Evolutionary conservation across 2,797 vertebrate species (phyloP).

Genomic region (Pseudochaenichthys georgianus): DNA sequence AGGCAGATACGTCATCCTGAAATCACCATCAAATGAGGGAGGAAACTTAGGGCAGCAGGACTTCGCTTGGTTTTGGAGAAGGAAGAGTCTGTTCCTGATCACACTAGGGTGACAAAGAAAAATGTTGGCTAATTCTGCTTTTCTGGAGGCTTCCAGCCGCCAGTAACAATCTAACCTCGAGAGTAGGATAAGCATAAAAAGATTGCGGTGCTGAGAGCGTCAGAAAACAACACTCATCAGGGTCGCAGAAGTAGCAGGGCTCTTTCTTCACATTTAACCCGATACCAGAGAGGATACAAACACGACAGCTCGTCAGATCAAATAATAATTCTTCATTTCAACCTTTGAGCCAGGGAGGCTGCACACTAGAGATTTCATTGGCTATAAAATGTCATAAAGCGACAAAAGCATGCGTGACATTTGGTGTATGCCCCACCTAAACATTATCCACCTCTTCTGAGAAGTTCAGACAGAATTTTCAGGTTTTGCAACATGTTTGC

Average conservation of each 20-base stretch:
- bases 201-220: constrained; percentile 62
- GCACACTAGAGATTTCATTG: constrained; percentile 25
- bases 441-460: constrained; percentile 50
- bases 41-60: constrained; percentile 54
- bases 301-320: constrained; percentile 54
- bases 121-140: constrained; percentile 69
- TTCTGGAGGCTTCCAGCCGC: constrained; percentile 63
- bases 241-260: constrained; percentile 59
- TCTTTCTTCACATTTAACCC: constrained; percentile 63
- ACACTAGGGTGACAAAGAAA: constrained; percentile 73
- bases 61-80: constrained; percentile 49
- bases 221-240: constrained; percentile 59
- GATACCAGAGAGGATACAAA: constrained; percentile 46
- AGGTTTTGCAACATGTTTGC: constrained; percentile 88
- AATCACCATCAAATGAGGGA: constrained; percentile 67
- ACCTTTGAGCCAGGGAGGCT: constrained; percentile 38
- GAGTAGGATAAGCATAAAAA: constrained; percentile 58
- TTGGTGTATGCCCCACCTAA: constrained; percentile 52
- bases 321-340: constrained; percentile 61
- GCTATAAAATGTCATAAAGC: constrained; percentile 31
- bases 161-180: constrained; percentile 62
- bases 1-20: constrained; percentile 68
- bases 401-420: constrained; percentile 43
- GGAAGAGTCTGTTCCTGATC: constrained; percentile 69
- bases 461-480: constrained; percentile 79